Conservation (phyloP, 2,797 vertebrate species). For the Lithobates pipiens region DNA sequence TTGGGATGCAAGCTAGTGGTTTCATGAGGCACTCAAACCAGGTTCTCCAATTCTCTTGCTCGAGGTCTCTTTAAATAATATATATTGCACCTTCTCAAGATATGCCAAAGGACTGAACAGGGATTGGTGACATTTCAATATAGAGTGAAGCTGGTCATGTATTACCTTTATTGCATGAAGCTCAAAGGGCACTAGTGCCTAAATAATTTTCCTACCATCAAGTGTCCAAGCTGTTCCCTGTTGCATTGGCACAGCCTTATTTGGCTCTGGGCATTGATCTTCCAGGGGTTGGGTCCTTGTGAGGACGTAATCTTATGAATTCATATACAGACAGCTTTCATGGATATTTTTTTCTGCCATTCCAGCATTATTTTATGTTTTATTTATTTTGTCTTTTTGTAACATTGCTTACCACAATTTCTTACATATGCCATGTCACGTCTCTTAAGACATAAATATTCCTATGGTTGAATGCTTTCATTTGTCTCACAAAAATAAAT, state of each 20-base stretch:
- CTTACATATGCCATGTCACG: conserved; percentile 16
- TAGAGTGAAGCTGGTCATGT: background rate
- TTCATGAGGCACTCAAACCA: background rate
- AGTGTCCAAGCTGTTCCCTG: background rate
- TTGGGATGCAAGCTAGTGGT: background rate
- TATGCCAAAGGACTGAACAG: conserved; percentile 35
- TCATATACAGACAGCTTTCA: background rate
- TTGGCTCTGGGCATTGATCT: background rate
- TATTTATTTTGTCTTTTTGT: conserved; percentile 5
- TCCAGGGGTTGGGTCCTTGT: background rate
- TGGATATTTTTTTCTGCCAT: conserved; percentile 10
- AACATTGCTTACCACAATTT: conserved; percentile 17
- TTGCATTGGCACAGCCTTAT: background rate
- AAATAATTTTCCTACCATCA: background rate
- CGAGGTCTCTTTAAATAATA: background rate
- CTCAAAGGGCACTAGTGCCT: background rate
- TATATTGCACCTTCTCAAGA: conserved; percentile 18
- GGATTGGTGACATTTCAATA: conserved; percentile 38
- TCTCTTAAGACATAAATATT: conserved; percentile 15
- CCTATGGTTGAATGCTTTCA: conserved; percentile 14
- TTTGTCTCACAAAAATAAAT: conserved; percentile 44
- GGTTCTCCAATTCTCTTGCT: background rate
- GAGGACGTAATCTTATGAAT: background rate
- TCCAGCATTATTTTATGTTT: conserved; percentile 9
- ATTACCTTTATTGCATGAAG: background rate